Evolutionary conservation across 2,888 invertebrate genomes (phyloP).

Genomic region (Spilosoma lubricipeda): DNA sequence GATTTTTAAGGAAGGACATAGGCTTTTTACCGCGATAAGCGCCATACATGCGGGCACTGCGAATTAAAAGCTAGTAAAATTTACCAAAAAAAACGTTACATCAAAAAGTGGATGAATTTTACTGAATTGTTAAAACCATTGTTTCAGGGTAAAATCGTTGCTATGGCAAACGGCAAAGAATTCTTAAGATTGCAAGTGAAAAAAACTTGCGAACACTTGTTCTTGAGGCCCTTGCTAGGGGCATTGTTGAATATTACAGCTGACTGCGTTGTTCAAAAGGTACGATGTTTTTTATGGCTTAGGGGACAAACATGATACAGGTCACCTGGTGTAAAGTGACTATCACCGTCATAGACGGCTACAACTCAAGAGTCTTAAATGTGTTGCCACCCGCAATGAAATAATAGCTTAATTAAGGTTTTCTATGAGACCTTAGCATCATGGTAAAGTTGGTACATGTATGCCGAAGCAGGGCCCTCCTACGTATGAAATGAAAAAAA

Average conservation of each 20-base stretch:
- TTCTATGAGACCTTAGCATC: no score
- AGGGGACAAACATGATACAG: not conserved
- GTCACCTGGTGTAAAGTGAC: not conserved
- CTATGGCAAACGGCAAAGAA: conserved; percentile 62
- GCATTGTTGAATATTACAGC: conserved; percentile 60
- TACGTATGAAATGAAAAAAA: no score
- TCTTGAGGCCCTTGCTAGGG: conserved; percentile 65
- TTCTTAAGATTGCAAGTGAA: conserved; percentile 71
- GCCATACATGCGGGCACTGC: no score
- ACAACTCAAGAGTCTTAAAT: no score
- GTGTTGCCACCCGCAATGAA: not conserved
- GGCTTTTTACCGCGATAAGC: no score
- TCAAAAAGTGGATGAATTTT: not conserved
- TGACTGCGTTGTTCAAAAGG: conserved; percentile 64
- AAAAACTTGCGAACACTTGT: conserved; percentile 74
- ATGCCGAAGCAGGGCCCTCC: no score
- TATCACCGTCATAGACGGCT: not conserved
- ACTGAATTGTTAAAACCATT: no score
- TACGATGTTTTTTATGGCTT: conserved; percentile 30
- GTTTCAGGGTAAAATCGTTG: conserved; percentile 71
- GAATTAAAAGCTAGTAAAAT: not conserved
- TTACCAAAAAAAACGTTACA: not conserved
- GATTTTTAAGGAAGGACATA: no score
- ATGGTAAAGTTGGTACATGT: no score
- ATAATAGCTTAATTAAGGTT: no score